Evolutionary conservation across 2,888 invertebrate genomes (phyloP).

Genomic region (Plebejus argus): DNA sequence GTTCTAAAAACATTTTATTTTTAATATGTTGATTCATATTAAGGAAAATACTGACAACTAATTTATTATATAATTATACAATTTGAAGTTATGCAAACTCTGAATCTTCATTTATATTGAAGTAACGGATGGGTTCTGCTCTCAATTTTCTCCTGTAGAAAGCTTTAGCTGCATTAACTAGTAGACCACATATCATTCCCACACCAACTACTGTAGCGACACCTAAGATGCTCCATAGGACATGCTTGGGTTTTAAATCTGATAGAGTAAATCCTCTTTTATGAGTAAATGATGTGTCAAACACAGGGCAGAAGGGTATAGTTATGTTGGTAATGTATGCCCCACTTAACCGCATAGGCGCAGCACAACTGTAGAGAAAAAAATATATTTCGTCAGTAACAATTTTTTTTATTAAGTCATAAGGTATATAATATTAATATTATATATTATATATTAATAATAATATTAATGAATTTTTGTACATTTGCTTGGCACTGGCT

Average conservation of each 20-base stretch:
- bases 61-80: slow-evolving; percentile 36
- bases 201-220: slow-evolving; percentile 62
- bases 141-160: slow-evolving; percentile 62
- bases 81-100: slow-evolving; percentile 58
- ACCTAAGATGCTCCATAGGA: slow-evolving; percentile 71
- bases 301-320: slow-evolving; percentile 64
- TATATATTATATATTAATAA: too few relatives aligned
- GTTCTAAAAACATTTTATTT: slow-evolving; percentile 37
- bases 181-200: slow-evolving; percentile 66
- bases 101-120: slow-evolving; percentile 62
- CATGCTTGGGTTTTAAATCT: slow-evolving; percentile 66
- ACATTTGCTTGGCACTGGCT: background rate
- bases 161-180: slow-evolving; percentile 62
- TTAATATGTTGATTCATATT: slow-evolving; percentile 12
- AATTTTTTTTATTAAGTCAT: background rate
- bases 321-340: slow-evolving; percentile 67
- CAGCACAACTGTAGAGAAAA: slow-evolving; percentile 67
- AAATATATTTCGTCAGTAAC: background rate
- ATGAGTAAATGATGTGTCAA: slow-evolving; percentile 58
- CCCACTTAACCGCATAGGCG: slow-evolving; percentile 69
- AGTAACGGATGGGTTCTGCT: slow-evolving; percentile 65
- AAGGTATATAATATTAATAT: background rate
- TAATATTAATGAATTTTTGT: background rate
- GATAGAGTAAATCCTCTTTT: slow-evolving; percentile 57
- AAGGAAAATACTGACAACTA: slow-evolving; percentile 32